A percentile compares a stretch with the other conserved stretches of the same genome.
These are phyloP conservation scores for Aldrovandia affinis DNA, from an alignment of 2,797 vertebrate genomes.

Conservation along the genomic window DNA sequence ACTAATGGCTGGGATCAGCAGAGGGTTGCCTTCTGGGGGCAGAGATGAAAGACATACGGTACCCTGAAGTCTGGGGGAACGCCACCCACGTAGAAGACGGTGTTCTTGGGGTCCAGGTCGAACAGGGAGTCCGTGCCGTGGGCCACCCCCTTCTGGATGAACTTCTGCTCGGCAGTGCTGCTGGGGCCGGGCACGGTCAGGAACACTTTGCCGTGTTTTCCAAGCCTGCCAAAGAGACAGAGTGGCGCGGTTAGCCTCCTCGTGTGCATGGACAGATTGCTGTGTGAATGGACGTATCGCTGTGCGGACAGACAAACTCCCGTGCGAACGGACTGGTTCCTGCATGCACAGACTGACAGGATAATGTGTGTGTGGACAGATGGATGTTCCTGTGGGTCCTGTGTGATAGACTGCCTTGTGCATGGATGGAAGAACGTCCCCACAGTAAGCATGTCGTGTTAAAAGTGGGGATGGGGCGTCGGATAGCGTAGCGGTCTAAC, in stretches of 20 bases:
- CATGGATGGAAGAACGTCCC: background rate
- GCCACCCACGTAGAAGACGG: slow-evolving; percentile 90
- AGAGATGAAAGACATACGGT: slow-evolving; percentile 33
- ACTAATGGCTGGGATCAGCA: background rate
- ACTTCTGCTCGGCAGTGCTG: slow-evolving; percentile 91
- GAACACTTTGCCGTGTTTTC: slow-evolving; percentile 92
- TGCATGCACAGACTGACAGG: background rate
- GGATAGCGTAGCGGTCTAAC: too few species aligned
- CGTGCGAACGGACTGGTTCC: background rate
- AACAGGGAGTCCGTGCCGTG: slow-evolving; percentile 84
- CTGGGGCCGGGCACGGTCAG: slow-evolving; percentile 90
- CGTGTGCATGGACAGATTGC: background rate
- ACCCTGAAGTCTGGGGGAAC: slow-evolving; percentile 86
- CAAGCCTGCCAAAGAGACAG: slow-evolving; percentile 73
- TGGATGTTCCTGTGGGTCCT: background rate
- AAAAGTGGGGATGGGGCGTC: too few species aligned
- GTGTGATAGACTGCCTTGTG: background rate
- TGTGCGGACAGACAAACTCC: background rate
- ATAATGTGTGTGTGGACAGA: background rate
- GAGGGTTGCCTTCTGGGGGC: background rate
- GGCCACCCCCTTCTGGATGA: slow-evolving; percentile 91
- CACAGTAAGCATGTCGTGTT: too few species aligned
- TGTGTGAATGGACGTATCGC: background rate
- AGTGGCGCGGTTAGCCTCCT: background rate
- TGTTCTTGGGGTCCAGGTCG: slow-evolving; percentile 83